Conservation (phyloP, 2,797 vertebrate species). For the Liparis tanakae region DNA sequence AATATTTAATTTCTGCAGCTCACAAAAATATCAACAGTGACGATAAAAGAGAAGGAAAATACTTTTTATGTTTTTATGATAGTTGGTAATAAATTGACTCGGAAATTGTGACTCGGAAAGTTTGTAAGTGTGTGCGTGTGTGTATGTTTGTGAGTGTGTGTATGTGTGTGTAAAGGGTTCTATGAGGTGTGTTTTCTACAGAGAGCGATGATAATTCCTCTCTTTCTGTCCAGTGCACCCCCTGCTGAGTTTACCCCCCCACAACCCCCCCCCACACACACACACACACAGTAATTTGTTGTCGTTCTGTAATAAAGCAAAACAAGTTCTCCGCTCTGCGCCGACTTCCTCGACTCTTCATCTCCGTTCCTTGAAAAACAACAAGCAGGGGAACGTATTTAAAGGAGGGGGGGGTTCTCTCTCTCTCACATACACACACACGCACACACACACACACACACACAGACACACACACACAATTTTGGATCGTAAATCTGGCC, state of each 20-base stretch:
- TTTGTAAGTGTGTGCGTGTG: conserved; percentile 12
- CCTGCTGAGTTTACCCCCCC: conserved; percentile 52
- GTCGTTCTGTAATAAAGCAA: conserved; percentile 31
- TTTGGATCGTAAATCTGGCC: conserved; percentile 2
- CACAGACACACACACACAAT: background rate
- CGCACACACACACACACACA: conserved; percentile 19
- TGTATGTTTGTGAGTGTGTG: conserved; percentile 13
- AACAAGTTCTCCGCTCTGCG: conserved; percentile 12
- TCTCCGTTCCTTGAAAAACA: conserved; percentile 29
- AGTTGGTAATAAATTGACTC: background rate
- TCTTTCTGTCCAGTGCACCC: conserved; percentile 49
- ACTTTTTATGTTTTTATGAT: background rate
- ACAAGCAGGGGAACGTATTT: conserved; percentile 44
- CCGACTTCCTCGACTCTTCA: conserved; percentile 21
- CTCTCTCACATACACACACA: no score
- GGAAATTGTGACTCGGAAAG: no score
- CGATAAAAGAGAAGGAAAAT: background rate
- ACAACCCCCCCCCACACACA: conserved; percentile 26
- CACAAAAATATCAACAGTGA: conserved; percentile 18
- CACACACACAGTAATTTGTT: conserved; percentile 33
- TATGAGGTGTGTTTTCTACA: conserved; percentile 46
- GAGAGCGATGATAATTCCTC: conserved; percentile 45
- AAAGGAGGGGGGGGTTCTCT: conserved; percentile 26
- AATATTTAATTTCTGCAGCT: background rate
- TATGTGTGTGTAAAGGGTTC: conserved; percentile 26